Base-by-base conservation (phyloP, 2,888 invertebrate genomes). In the Teleiodes luculella region DNA sequence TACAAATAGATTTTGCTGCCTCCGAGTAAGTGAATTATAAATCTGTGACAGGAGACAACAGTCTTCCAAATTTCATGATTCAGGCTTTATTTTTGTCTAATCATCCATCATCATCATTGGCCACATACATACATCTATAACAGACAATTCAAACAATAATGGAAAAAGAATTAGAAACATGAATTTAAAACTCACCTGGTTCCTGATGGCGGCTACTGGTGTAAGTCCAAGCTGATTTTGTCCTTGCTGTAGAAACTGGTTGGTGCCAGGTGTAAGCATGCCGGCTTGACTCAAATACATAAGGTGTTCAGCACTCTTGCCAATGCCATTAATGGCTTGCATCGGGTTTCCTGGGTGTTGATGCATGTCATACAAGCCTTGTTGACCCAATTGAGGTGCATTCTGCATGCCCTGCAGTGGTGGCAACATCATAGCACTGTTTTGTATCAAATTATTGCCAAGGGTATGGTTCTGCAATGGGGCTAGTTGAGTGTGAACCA, bases 231-330 rank as follows among this genome's bases (percentile, higher is more conserved):
- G 88, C 60, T 91, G 92, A 73, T 84, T 92, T 79, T 92, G 93
- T 61, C 92, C 91, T 78, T 92, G 92, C 65, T 92, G 93, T 62
- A 91, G 78, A 64, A 90, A 91, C 60, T 91, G 92, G 71, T 92
- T 91, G 57, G 92, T 87, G 53, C 91, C 92, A 58, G 93, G 91
- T 57, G 89, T 90, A 74, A 92, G 86, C 70, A 91, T 90, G 35
- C 90, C 91, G 54, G 90, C 87, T 73, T 90, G 90, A 57, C 86
- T 83, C 63, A 89, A 73, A 72, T 89, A 89, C 84, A 90, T 84
- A 28, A 90, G 77, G 63, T 91, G 91, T 66, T 90, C 90, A 36
- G 86, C 86, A 65, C 76, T 85, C 66, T 90, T 90, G 28, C 85
- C 85, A 66, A 90, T 86, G 35, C 90, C 90, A 76, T 90, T 90